Evolutionary conservation across 2,797 vertebrate species (phyloP).

Genomic region (Thamnophis elegans): DNA sequence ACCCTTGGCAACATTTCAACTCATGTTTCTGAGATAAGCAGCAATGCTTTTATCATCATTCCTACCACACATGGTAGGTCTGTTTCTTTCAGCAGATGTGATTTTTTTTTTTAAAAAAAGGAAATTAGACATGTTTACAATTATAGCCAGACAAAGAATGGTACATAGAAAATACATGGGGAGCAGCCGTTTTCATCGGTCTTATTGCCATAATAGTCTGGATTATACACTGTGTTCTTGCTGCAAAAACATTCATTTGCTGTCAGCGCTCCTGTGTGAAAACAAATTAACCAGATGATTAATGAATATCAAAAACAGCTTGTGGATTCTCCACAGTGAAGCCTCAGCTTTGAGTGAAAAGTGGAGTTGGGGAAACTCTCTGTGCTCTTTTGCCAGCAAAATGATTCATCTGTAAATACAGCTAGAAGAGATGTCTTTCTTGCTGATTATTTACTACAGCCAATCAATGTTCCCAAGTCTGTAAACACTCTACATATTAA

Average conservation of each 20-base stretch:
- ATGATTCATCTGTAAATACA: constrained; percentile 46
- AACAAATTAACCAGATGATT: constrained; percentile 84
- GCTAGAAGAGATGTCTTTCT: background rate
- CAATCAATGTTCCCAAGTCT: background rate
- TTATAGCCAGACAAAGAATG: constrained; percentile 51
- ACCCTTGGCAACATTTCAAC: constrained; percentile 56
- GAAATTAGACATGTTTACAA: constrained; percentile 63
- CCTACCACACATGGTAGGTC: constrained; percentile 54
- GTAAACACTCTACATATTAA: background rate
- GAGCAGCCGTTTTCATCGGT: constrained; percentile 56
- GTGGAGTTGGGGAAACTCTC: constrained; percentile 57
- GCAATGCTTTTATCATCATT: constrained; percentile 60
- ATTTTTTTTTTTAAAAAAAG: constrained; percentile 49
- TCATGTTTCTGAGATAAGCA: constrained; percentile 62
- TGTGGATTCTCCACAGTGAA: constrained; percentile 70
- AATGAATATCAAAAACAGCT: constrained; percentile 74
- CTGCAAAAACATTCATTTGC: constrained; percentile 75
- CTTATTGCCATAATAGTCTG: constrained; percentile 65
- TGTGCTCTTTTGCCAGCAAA: constrained; percentile 58
- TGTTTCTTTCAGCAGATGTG: constrained; percentile 70
- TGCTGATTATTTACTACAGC: background rate
- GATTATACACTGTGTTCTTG: constrained; percentile 70
- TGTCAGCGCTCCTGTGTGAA: constrained; percentile 75
- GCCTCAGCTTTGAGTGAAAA: constrained; percentile 61
- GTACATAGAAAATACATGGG: constrained; percentile 49